Conservation (phyloP, 2,113 vertebrate species). For the Hypanus sabinus region DNA sequence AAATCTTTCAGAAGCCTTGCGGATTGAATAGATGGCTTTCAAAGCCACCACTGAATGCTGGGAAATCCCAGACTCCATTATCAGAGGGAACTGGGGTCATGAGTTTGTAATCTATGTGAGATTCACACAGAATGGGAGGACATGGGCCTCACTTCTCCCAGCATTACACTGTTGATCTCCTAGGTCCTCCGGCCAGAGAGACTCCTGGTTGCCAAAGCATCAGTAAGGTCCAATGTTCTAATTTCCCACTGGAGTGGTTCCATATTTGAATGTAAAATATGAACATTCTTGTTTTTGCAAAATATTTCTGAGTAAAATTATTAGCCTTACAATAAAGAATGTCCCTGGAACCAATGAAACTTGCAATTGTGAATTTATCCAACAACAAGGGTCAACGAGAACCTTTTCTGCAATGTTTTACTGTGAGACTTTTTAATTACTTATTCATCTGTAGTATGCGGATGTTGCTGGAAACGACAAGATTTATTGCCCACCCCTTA, state of each 20-base stretch:
- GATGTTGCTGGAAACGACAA: no score
- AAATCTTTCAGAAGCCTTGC: not conserved
- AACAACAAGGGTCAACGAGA: not conserved
- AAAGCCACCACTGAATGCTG: not conserved
- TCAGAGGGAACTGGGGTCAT: not conserved
- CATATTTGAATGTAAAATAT: not conserved
- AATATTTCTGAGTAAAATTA: not conserved
- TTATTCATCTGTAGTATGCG: no score
- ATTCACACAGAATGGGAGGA: not conserved
- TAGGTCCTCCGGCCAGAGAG: not conserved
- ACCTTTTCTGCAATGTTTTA: not conserved
- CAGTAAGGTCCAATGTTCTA: not conserved
- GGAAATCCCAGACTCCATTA: not conserved
- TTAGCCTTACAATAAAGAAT: constrained; percentile 6
- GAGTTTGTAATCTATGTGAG: not conserved
- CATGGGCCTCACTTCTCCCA: not conserved
- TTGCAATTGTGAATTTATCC: not conserved
- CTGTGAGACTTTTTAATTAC: not conserved
- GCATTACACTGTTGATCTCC: not conserved
- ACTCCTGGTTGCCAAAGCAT: not conserved
- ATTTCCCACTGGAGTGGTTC: not conserved
- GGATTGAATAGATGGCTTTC: not conserved
- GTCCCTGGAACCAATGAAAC: not conserved
- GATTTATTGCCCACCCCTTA: no score
- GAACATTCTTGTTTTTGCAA: not conserved